phyloP scores from a whole-genome alignment of 2,113 vertebrate genomes.

The Colistium nudipinnis region DNA sequence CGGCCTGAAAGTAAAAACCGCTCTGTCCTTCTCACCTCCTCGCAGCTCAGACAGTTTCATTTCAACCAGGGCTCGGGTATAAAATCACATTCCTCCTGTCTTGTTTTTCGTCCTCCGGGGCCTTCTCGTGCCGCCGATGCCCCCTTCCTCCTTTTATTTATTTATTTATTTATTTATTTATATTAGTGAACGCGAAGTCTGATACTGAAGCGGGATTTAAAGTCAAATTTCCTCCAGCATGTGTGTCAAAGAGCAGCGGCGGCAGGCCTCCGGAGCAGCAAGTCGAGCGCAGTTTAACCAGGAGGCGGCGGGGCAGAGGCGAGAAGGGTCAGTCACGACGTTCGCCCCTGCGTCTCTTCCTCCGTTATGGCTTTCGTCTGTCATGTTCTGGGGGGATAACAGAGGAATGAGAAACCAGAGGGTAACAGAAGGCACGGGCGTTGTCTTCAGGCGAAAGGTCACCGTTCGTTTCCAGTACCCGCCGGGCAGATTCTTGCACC shows the following conservation, averaged over 20 bases:
- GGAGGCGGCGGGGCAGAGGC: slow-evolving; percentile 8
- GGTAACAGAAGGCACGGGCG: slow-evolving; percentile 20
- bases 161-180: too few relatives aligned
- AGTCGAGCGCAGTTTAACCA: slow-evolving; percentile 11
- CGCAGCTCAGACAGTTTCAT: slow-evolving; percentile 22
- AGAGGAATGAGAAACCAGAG: slow-evolving; percentile 4
- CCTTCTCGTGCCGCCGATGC: slow-evolving; percentile 1
- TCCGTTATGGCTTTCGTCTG: slow-evolving; percentile 60
- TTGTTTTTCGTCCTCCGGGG: slow-evolving; percentile 26
- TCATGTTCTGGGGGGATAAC: slow-evolving; percentile 36
- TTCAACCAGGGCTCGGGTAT: slow-evolving; percentile 6
- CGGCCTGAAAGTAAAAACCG: slow-evolving; percentile 22
- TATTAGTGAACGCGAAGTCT: slow-evolving; percentile 30
- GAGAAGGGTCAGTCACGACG: neutral
- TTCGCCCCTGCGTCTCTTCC: slow-evolving; percentile 18
- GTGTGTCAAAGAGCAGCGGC: slow-evolving; percentile 55
- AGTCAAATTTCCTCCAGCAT: slow-evolving; percentile 60
- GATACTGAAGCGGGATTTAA: slow-evolving; percentile 47
- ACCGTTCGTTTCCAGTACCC: slow-evolving; percentile 61
- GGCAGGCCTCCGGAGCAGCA: slow-evolving; percentile 43
- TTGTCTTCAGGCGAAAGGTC: slow-evolving; percentile 64
- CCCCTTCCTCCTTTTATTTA: too few relatives aligned
- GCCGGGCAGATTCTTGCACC: slow-evolving; percentile 20
- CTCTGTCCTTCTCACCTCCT: slow-evolving; percentile 9
- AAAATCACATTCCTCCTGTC: slow-evolving; percentile 51